phyloP scores from a whole-genome alignment of 2,888 invertebrate species.

The Pimpla rufipes region DNA sequence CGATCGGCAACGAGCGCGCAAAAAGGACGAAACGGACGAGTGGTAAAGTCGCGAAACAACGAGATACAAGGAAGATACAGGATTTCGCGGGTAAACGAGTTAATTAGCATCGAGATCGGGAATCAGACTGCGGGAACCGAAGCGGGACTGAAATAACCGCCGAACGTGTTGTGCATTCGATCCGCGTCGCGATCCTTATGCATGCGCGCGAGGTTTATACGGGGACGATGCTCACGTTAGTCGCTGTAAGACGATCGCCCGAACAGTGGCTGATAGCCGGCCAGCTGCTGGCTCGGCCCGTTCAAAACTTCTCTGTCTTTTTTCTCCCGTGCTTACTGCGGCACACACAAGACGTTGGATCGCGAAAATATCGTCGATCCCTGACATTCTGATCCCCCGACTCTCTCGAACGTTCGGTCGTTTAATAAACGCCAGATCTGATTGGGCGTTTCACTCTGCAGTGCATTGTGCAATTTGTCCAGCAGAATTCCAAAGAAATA shows the following conservation, averaged over 20 bases:
- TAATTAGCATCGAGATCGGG: conserved; percentile 77
- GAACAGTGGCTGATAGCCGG: conserved; percentile 15
- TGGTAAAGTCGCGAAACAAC: conserved; percentile 46
- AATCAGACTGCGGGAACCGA: conserved; percentile 58
- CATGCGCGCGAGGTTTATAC: conserved; percentile 41
- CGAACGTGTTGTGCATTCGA: conserved; percentile 27
- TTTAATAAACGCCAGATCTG: neutral
- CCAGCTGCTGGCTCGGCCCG: conserved; percentile 27
- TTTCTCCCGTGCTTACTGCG: neutral
- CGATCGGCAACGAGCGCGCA: conserved; percentile 62
- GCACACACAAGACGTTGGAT: conserved; percentile 11
- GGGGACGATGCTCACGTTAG: conserved; percentile 68
- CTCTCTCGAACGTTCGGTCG: conserved; percentile 20
- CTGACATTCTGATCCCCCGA: conserved; percentile 14
- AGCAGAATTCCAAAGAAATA: no score
- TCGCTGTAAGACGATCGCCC: conserved; percentile 40
- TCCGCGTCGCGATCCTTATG: neutral
- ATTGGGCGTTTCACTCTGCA: no score
- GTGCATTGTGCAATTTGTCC: no score
- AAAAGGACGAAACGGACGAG: conserved; percentile 38
- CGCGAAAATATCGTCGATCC: conserved; percentile 30
- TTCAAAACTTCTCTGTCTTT: conserved; percentile 16
- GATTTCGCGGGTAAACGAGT: conserved; percentile 76
- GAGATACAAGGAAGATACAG: conserved; percentile 63
- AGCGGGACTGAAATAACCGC: conserved; percentile 54